Evolutionary conservation across 2,888 invertebrate species (phyloP), one percentile per base, ranked within the genome.

Genomic region (Trilocha varians): DNA sequence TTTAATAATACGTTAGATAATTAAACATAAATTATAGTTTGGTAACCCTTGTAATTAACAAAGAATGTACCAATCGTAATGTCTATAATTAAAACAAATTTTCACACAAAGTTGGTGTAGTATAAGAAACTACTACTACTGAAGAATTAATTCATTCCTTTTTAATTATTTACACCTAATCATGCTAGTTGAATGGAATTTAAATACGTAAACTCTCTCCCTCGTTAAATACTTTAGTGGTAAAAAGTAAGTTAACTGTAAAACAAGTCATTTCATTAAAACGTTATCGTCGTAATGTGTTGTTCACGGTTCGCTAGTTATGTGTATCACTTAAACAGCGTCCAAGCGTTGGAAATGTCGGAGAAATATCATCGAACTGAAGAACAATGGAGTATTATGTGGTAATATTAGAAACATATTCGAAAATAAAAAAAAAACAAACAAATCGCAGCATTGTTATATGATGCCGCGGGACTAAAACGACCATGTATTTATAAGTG

Each of bases 381-480:
- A 76, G 83, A 84, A 84, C 84, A 84, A 84, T 84, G 76, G 84
- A 65, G 83, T 78, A 84, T 84, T 84, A 84, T 84, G 84, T 84
- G 84, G 80, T 83, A 84, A 84, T 84, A 82, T 78, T 82, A 78
- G 75, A 83, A 82, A 84, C 83, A 80, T 80, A 84, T 84, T 77
- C 79, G 69, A 78, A 70, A 70, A 70, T 73, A 80, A 84, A 78
- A 82, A 84, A 83, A 73, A 74, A 79, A 76, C 79, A 80, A 83
- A 79, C 82, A 83, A 83, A 82, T 82, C 78, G 76, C 62, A 66
- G 78, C 77, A 80, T 80, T 83, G 82, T 80, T 43, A 34, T 40
- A 32, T 6, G 9, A 62, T 65, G 65, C 65, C 59, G 59, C 63
- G 64, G 65, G 64, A 65, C 62, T 69, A 70, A 68, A 72, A 39